Percentiles rank a stretch among this genome's conserved stretches.
phyloP scores from a whole-genome alignment of 2,797 vertebrate species.

The Tokudaia muenninki region DNA sequence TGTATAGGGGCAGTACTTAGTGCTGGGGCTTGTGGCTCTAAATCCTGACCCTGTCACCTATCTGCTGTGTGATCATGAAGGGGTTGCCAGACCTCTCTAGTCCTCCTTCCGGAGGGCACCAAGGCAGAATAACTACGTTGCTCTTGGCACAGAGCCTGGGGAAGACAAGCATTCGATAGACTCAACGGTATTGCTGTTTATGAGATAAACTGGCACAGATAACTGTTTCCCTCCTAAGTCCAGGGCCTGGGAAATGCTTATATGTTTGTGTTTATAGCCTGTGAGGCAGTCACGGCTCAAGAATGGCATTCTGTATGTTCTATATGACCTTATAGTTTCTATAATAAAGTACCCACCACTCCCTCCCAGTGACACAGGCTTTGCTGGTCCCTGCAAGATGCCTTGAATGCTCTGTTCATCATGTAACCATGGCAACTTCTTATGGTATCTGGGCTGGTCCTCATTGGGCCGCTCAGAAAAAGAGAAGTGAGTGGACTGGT shows the following conservation, averaged over 20 bases:
- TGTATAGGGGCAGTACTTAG: too few relatives aligned
- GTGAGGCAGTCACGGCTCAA: rapidly evolving
- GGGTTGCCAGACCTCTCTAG: neutral
- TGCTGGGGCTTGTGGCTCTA: rapidly evolving
- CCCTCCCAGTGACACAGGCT: neutral
- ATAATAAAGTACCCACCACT: neutral
- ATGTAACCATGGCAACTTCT: neutral
- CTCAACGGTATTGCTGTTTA: rapidly evolving
- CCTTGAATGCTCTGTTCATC: neutral
- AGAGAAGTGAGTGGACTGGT: neutral
- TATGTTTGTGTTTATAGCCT: neutral
- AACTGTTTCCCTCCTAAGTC: neutral
- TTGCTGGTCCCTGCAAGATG: neutral
- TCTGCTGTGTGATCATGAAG: neutral
- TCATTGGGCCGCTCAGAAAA: neutral
- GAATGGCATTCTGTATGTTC: neutral
- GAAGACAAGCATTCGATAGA: rapidly evolving
- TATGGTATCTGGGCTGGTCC: neutral
- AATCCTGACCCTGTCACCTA: neutral
- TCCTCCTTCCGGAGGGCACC: neutral
- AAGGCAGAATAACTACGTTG: rapidly evolving
- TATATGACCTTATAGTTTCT: neutral
- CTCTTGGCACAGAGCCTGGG: neutral
- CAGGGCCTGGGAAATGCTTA: neutral
- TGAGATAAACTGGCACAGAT: neutral